Conservation (phyloP, 2,888 invertebrate genomes). For the Agrochola macilenta region DNA sequence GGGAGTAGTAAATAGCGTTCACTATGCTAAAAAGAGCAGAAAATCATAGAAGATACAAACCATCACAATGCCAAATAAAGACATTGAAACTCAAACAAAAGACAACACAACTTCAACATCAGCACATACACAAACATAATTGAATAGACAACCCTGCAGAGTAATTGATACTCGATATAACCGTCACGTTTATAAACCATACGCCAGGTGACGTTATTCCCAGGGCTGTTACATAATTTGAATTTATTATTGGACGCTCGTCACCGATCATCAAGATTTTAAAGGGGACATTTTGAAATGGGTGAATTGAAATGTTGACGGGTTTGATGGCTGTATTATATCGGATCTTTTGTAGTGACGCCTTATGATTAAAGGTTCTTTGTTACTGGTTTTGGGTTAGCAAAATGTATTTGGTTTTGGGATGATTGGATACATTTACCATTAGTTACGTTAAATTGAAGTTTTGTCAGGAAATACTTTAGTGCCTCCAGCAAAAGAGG, state of each 20-base stretch:
- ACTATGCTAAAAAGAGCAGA: no score
- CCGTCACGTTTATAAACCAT: constrained; percentile 29
- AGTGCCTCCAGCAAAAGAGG: no score
- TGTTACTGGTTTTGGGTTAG: not conserved
- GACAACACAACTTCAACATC: not conserved
- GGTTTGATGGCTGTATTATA: not conserved
- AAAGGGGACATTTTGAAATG: constrained; percentile 33
- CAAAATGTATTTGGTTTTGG: not conserved
- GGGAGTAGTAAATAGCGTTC: not conserved
- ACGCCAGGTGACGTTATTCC: constrained; percentile 40
- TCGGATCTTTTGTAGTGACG: constrained; percentile 8
- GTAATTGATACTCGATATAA: constrained; percentile 35
- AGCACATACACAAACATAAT: constrained; percentile 1
- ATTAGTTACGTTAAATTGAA: no score
- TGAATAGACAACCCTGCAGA: constrained; percentile 15
- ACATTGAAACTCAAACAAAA: not conserved
- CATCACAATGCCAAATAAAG: not conserved
- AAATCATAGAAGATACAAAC: not conserved
- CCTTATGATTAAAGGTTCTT: not conserved
- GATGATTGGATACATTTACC: not conserved
- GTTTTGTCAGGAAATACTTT: no score
- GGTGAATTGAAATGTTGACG: constrained; percentile 32
- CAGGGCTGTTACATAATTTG: constrained; percentile 51
- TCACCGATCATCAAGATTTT: constrained; percentile 35
- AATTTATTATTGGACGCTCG: constrained; percentile 48